Evolutionary conservation across 2,113 vertebrate genomes (phyloP), one percentile per base, ranked within the genome.

Genomic region (Galemys pyrenaicus): DNA sequence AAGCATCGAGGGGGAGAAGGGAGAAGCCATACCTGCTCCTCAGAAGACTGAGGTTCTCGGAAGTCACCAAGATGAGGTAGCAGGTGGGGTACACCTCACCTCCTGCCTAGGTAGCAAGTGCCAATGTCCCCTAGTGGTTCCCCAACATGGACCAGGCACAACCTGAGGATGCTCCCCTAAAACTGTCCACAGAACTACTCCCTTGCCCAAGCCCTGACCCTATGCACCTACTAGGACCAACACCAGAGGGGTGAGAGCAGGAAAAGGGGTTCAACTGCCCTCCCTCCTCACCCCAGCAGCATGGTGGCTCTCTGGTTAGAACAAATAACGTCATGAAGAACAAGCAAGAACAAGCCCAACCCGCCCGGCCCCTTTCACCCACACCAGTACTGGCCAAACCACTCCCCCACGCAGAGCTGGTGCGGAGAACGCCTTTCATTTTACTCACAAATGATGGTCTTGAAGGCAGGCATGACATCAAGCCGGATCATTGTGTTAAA

Each of bases 241-340:
- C 26, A 16, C 74, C 93, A 54, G 11, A 35, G 17, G 32, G 84
- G 9, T 17, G 2, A 24, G 8, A 1, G 10, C 44, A 56, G 56
- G 24, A 5, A 0, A 20, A 49, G 62, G 12, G 22, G 3, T 37
- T 39, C 7, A 3, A 9, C 16, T 5, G 26, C 54, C 24, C 24
- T 41, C 26, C 24, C 74, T 46, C 9, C 37, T n/a, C 58, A 60
- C 32, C 6, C 9, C 2, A 20, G 30, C 73, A 37, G 51, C n/a
- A 0, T 12, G 3, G 16, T 15, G 22, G 75, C 17, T 2, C 24
- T 54, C 51, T 26, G 7, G 22, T 17, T 5, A 10, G 3, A 7
- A 39, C 44, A 26, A 24, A 32, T 51, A 15, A 75, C 9, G 51
- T n/a, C 16, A 51, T 62, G 54, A 35, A 39, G 24, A 67, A 4